These are phyloP conservation scores for Cataglyphis cursor DNA, from an alignment of 2,888 invertebrate genomes.

Conservation along the genomic window DNA sequence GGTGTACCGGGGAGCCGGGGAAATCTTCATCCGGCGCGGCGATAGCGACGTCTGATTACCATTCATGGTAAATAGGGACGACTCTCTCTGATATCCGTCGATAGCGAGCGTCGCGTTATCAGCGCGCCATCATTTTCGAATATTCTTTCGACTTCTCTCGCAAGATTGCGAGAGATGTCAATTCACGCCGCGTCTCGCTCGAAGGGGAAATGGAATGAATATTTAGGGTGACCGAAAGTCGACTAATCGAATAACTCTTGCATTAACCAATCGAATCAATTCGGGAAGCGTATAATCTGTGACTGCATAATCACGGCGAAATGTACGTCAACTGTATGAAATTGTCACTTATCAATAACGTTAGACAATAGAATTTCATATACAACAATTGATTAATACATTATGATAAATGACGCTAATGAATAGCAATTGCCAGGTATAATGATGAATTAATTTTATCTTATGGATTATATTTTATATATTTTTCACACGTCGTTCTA, in stretches of 20 bases:
- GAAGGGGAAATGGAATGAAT: slow-evolving; percentile 11
- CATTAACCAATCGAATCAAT: not conserved
- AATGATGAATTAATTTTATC: slow-evolving; percentile 33
- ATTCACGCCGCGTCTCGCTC: not conserved
- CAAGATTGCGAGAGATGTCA: slow-evolving; percentile 1
- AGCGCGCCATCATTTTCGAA: slow-evolving; percentile 20
- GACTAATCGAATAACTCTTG: slow-evolving; percentile 10
- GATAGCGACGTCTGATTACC: slow-evolving; percentile 55
- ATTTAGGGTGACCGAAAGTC: not conserved
- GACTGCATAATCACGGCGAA: not conserved
- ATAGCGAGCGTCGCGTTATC: slow-evolving; percentile 37
- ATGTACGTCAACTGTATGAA: slow-evolving; percentile 14
- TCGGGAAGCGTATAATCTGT: not conserved
- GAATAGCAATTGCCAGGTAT: not conserved
- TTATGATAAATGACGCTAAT: slow-evolving; percentile 23
- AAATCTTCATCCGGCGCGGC: slow-evolving; percentile 43
- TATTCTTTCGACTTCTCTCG: slow-evolving; percentile 11
- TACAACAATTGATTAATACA: slow-evolving; percentile 37
- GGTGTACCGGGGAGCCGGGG: slow-evolving; percentile 8
- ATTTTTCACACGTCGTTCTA: not conserved
- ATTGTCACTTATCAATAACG: not conserved
- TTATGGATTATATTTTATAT: not conserved
- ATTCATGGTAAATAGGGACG: slow-evolving; percentile 53
- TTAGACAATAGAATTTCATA: slow-evolving; percentile 1
- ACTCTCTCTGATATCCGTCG: slow-evolving; percentile 36